Conservation (phyloP, 1,140 invertebrate species). For the Steinernema khuongi region DNA sequence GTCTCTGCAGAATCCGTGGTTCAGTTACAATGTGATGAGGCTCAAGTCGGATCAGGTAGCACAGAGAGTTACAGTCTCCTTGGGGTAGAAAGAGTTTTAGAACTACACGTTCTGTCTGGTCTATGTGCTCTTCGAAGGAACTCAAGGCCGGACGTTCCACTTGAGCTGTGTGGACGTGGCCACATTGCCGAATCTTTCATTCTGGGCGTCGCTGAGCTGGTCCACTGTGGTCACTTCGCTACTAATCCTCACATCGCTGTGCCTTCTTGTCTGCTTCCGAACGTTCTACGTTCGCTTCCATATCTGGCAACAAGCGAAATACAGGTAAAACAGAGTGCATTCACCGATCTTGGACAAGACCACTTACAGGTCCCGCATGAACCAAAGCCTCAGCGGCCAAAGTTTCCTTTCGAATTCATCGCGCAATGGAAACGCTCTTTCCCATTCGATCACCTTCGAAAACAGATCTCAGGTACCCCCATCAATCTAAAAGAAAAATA, state of each 20-base stretch:
- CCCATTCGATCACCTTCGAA: not conserved
- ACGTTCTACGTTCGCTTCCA: conserved; percentile 46
- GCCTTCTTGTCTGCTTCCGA: conserved; percentile 39
- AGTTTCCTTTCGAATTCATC: conserved; percentile 47
- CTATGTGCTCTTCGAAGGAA: conserved; percentile 32
- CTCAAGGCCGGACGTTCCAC: conserved; percentile 19
- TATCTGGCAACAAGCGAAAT: conserved; percentile 50
- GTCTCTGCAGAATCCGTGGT: conserved; percentile 49
- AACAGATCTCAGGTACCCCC: conserved; percentile 14
- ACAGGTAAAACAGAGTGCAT: conserved; percentile 21
- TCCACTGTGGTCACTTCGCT: conserved; percentile 39
- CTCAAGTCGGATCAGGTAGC: conserved; percentile 38
- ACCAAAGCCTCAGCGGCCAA: conserved; percentile 54
- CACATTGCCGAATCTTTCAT: conserved; percentile 35
- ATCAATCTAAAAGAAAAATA: no score
- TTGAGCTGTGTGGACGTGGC: conserved; percentile 41
- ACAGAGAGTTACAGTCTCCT: conserved; percentile 15
- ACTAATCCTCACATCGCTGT: conserved; percentile 27
- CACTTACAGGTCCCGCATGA: conserved; percentile 47
- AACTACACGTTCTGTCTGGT: conserved; percentile 53
- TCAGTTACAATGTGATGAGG: conserved; percentile 51
- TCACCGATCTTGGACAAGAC: not conserved
- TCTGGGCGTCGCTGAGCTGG: conserved; percentile 44
- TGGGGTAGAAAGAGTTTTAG: conserved; percentile 33
- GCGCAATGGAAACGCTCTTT: not conserved